phyloP scores from a whole-genome alignment of 2,797 vertebrate genomes.

The Sebastes wilsoni region DNA sequence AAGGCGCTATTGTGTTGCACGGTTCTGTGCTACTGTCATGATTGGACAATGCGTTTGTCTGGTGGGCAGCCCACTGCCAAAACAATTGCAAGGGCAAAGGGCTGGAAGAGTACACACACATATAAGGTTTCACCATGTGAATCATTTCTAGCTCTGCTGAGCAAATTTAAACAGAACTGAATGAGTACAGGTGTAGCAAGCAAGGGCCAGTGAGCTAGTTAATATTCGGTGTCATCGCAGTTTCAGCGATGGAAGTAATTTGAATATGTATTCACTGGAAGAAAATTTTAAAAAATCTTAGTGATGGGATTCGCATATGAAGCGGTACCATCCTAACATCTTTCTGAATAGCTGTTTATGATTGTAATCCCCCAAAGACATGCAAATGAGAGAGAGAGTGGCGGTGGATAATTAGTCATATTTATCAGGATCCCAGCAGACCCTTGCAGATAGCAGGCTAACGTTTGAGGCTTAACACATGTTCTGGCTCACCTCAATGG shows the following conservation, averaged over 20 bases:
- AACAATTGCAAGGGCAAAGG: conserved; percentile 77
- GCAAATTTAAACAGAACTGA: conserved; percentile 54
- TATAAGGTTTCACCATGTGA: conserved; percentile 67
- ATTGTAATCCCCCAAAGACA: conserved; percentile 70
- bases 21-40: conserved; percentile 74
- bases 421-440: conserved; percentile 72
- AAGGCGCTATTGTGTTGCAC: conserved; percentile 84
- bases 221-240: conserved; percentile 34
- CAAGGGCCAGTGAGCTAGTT: conserved; percentile 7
- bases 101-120: conserved; percentile 73
- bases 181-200: conserved; percentile 28
- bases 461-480: conserved; percentile 55
- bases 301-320: conserved; percentile 25
- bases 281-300: conserved; percentile 20
- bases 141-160: conserved; percentile 52
- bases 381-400: conserved; percentile 66
- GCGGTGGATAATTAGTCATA: conserved; percentile 72
- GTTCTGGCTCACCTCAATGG: conserved; percentile 60
- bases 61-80: conserved; percentile 70
- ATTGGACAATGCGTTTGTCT: conserved; percentile 79
- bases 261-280: conserved; percentile 17
- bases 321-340: conserved; percentile 43
- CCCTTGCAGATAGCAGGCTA: conserved; percentile 52
- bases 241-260: conserved; percentile 18
- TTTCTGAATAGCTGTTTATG: conserved; percentile 70